Base-by-base conservation (phyloP, 2,888 invertebrate genomes). In the Lasiommata megera region DNA sequence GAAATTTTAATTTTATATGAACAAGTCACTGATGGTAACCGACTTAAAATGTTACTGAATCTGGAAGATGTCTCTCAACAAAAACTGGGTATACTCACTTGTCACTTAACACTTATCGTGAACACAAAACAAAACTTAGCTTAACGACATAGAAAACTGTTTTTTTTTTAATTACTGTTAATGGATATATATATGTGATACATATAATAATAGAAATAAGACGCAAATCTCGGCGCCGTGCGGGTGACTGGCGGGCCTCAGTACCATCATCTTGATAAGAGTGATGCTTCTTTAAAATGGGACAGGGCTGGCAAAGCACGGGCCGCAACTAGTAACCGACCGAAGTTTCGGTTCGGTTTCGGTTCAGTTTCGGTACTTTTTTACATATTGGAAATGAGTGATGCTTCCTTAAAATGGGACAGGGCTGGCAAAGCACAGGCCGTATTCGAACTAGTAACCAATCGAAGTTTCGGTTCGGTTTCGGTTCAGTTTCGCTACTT, bases 271-370 rank as follows among this genome's bases (percentile, higher is more conserved):
- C 61, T 56, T 46, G 56, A 61, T 61, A 51, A 56, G 34, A 23
- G 16, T 11, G 17, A n/a, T 40, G 55, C 48, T 36, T 48, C 40
- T 57, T 46, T 29, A 37, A 37, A 47, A 46, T 47, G 41, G 37
- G 37, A n/a, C 62, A 64, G 64, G 60, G 62, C 37, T 56, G 37
- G 18, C 56, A 37, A 62, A 56, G 7, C 18, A 9, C 31, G 48
- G 48, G 18, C 34, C 44, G 44, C 43, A 17, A 23, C 5, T 23
- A 23, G 23, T 23, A 5, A 23, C 23, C 23, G 23, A 23, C 5
- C 23, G 23, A 23, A 23, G 23, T 23, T 23, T 23, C 23, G 23
- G 23, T 23, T 5, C 23, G 5, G 23, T 5, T 23, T 23, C 23
- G 23, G 23, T 23, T 23, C 5, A n/a, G n/a, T n/a, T n/a, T n/a